Percentiles rank a stretch among this genome's conserved stretches.
These are phyloP conservation scores for Sesia apiformis DNA, from an alignment of 2,888 invertebrate genomes.

Conservation along the genomic window DNA sequence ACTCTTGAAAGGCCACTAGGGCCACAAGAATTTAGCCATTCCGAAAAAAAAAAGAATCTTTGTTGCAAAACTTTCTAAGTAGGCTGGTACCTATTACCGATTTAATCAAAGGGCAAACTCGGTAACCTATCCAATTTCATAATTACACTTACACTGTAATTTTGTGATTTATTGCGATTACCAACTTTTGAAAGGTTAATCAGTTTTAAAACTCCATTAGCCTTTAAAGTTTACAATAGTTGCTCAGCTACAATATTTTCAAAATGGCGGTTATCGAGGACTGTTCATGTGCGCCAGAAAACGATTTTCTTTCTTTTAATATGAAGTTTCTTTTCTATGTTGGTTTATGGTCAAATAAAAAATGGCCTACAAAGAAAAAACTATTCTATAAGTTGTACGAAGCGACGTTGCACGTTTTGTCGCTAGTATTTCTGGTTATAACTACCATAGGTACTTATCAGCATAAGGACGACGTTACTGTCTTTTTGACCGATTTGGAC, in stretches of 20 bases:
- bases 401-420: slow-evolving; percentile 21
- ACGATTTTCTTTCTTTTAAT: slow-evolving; percentile 21
- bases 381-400: slow-evolving; percentile 36
- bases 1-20: no score
- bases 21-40: no score
- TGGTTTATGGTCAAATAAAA: slow-evolving; percentile 45
- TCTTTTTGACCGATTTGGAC: slow-evolving; percentile 39
- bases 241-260: background rate
- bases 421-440: slow-evolving; percentile 24
- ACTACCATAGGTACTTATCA: slow-evolving; percentile 36
- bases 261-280: slow-evolving; percentile 1
- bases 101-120: no score
- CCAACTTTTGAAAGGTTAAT: no score
- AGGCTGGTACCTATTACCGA: no score
- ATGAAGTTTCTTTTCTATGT: slow-evolving; percentile 39
- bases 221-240: no score
- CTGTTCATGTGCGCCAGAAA: background rate
- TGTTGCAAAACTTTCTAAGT: no score
- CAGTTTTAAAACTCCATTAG: no score
- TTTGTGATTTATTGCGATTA: no score
- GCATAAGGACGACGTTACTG: slow-evolving; percentile 20
- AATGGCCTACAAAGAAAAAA: slow-evolving; percentile 17
- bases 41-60: no score
- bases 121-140: no score
- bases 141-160: no score